Evolutionary conservation across 2,888 invertebrate species (phyloP), one percentile per base, ranked within the genome.

Genomic region (Gastrophysa polygoni): DNA sequence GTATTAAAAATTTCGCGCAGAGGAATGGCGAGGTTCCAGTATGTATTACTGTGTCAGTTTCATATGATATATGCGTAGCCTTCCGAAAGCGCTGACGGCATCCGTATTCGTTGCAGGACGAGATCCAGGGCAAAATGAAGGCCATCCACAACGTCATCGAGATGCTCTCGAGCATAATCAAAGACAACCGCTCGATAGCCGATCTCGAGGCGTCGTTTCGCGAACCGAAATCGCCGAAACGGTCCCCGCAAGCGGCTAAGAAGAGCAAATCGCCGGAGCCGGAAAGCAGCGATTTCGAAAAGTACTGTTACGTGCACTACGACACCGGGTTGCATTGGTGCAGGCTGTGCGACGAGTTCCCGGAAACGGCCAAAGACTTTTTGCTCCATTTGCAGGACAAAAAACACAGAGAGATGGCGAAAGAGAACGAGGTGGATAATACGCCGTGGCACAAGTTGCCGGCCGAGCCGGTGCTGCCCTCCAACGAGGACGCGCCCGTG

Each of bases 281-380:
- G 32, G 59, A 1, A 14, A 59, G 49, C 61, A 61, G 34, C 73
- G 73, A 64, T 66, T 71, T 14, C 3, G 66, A 63, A 54, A 75
- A 86, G 78, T 89, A 86, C 80, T 93, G 92, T 86, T 91, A 90
- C 76, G 89, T 92, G 56, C 91, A 92, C 82, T 94, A 92, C 78
- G 94, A 95, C 81, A 92, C 93, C 0, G 93, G 93, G 82, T 89
- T 92, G 86, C 93, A 94, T 79, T 95, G 95, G 95, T 95, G 94
- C 79, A 86, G 92, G 58, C 87, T 89, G 51, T 95, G 95, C 82
- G 90, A 92, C 79, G 90, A 91, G 73, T 95, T 95, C 80, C 94
- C 94, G 28, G 88, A 91, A 75, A 92, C 93, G 1, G 93, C 93
- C 54, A 92, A 93, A 80, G 92, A 93, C 79, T 92, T 91, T 79